Evolutionary conservation across 2,888 invertebrate species (phyloP).

Genomic region (Phyllotreta striolata): DNA sequence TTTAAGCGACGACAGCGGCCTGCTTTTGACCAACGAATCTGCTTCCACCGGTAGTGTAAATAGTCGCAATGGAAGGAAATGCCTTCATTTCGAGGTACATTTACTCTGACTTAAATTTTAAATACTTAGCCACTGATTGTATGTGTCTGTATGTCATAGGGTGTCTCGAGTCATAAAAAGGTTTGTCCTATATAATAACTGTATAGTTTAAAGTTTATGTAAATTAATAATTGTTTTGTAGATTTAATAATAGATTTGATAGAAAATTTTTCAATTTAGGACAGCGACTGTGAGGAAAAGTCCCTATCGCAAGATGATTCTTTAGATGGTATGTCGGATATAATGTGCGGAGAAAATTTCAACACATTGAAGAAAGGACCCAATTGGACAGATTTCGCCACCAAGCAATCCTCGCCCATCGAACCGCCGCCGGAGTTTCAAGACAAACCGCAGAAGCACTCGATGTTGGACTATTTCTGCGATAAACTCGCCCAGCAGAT

Average conservation of each 20-base stretch:
- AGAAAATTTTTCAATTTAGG: slow-evolving; percentile 63
- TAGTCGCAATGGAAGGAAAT: slow-evolving; percentile 72
- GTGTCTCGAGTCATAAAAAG: neutral
- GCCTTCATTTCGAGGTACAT: slow-evolving; percentile 72
- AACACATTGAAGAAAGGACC: slow-evolving; percentile 85
- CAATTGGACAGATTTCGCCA: slow-evolving; percentile 62
- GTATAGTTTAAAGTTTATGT: too few species aligned
- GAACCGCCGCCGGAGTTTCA: slow-evolving; percentile 89
- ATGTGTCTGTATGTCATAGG: slow-evolving; percentile 1
- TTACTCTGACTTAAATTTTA: slow-evolving; percentile 4
- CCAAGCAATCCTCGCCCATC: slow-evolving; percentile 71
- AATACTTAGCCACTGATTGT: neutral
- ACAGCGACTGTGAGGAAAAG: slow-evolving; percentile 83
- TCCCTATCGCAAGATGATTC: slow-evolving; percentile 82
- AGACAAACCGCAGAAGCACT: slow-evolving; percentile 63
- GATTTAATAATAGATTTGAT: slow-evolving; percentile 41
- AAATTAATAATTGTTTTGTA: neutral
- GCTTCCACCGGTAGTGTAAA: slow-evolving; percentile 78
- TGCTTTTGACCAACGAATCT: slow-evolving; percentile 76
- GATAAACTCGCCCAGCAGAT: slow-evolving; percentile 62
- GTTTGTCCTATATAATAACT: neutral
- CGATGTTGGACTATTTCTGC: slow-evolving; percentile 60
- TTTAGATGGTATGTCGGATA: slow-evolving; percentile 76
- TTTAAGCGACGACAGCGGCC: slow-evolving; percentile 79
- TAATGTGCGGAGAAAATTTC: slow-evolving; percentile 82